Conservation (phyloP, 64 coral and sea anemone species). For the Actinia equina region DNA sequence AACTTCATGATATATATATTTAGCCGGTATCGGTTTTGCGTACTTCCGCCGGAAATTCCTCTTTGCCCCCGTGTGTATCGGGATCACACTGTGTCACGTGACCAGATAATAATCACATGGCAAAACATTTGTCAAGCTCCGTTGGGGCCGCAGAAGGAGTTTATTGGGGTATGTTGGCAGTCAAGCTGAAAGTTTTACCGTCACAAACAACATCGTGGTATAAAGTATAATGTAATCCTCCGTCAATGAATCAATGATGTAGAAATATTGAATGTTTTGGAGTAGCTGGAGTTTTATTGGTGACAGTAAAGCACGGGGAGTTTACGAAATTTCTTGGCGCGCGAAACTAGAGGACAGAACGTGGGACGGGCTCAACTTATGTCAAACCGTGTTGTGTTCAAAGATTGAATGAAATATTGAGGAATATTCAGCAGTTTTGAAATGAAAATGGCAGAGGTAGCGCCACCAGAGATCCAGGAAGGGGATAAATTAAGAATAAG, state of each 20-base stretch:
- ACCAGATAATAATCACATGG: slow-evolving; percentile 10
- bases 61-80: not conserved
- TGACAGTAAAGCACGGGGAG: not conserved
- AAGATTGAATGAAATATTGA: not conserved
- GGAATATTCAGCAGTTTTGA: not conserved
- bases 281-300: not conserved
- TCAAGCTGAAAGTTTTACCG: not conserved
- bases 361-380: not conserved
- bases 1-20: not conserved
- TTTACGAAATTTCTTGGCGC: slow-evolving; percentile 14
- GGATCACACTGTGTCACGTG: slow-evolving; percentile 10
- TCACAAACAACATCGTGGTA: slow-evolving; percentile 1
- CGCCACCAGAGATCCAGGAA: slow-evolving; percentile 9
- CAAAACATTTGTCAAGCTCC: slow-evolving; percentile 20
- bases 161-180: slow-evolving; percentile 2
- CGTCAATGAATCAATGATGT: not conserved
- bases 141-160: slow-evolving; percentile 2
- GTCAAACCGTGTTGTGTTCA: not conserved
- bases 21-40: not conserved
- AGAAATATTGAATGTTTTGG: not conserved
- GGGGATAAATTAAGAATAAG: slow-evolving; percentile 33
- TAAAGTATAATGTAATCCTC: not conserved
- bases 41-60: slow-evolving; percentile 23
- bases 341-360: not conserved
- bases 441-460: slow-evolving; percentile 16